These are phyloP conservation scores for Anoplius nigerrimus DNA, from an alignment of 2,888 invertebrate species.

Conservation along the genomic window DNA sequence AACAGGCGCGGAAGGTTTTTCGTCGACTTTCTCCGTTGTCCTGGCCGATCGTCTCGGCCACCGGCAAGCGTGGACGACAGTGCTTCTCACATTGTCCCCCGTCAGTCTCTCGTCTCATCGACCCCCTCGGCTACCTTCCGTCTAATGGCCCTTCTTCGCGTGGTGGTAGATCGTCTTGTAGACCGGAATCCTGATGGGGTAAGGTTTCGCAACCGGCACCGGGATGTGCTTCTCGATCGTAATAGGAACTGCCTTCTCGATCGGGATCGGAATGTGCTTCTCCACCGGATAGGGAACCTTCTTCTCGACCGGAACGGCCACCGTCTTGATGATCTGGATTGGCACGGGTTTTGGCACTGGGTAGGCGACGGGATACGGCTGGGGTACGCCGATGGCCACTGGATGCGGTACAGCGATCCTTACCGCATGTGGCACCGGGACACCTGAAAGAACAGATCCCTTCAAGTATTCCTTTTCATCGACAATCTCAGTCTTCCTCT, in stretches of 20 bases:
- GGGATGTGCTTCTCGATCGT: constrained; percentile 82
- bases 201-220: constrained; percentile 82
- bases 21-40: constrained; percentile 37
- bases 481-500: no score
- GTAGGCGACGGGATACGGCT: constrained; percentile 82
- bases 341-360: constrained; percentile 83
- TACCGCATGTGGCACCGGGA: constrained; percentile 78
- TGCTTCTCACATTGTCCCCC: not conserved
- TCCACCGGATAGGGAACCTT: constrained; percentile 85
- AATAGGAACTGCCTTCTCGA: constrained; percentile 82
- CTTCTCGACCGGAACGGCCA: constrained; percentile 83
- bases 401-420: constrained; percentile 79
- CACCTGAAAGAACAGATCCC: constrained; percentile 26
- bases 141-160: constrained; percentile 76
- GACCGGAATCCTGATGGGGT: constrained; percentile 83
- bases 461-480: not conserved
- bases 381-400: constrained; percentile 78
- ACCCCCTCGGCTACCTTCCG: constrained; percentile 14
- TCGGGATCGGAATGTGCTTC: constrained; percentile 81
- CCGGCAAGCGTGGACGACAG: not conserved
- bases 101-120: not conserved
- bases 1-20: constrained; percentile 33
- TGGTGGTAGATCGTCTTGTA: constrained; percentile 85
- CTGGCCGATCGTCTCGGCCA: not conserved
- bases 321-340: constrained; percentile 82